Evolutionary conservation across 2,113 vertebrate genomes (phyloP).

Genomic region (Tetrao urogallus): DNA sequence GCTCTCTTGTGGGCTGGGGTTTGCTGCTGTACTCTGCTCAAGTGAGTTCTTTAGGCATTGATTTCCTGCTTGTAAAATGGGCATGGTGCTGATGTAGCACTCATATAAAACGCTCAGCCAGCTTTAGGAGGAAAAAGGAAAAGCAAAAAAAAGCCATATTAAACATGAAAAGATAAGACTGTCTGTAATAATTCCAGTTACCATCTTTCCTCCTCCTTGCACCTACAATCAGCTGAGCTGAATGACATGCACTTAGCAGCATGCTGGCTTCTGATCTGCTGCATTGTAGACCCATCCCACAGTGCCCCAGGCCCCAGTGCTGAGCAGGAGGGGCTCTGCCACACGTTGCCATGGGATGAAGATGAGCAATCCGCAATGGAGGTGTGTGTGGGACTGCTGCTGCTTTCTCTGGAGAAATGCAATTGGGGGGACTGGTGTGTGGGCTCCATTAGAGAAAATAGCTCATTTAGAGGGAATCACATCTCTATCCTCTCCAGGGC

Average conservation of each 20-base stretch:
- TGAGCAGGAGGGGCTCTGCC: neutral
- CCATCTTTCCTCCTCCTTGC: neutral
- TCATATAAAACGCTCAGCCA: neutral
- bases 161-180: neutral
- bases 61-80: slow-evolving; percentile 18
- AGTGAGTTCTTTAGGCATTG: neutral
- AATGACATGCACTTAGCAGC: neutral
- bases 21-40: neutral
- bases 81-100: neutral
- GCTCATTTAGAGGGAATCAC: neutral
- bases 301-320: neutral
- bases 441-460: slow-evolving; percentile 37
- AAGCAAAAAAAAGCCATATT: neutral
- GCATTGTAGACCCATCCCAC: neutral
- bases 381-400: slow-evolving; percentile 44
- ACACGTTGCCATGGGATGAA: neutral
- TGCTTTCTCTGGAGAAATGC: slow-evolving; percentile 27
- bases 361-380: slow-evolving; percentile 13
- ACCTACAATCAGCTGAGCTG: neutral
- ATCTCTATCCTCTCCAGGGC: neutral
- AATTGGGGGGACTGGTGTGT: neutral
- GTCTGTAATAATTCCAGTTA: neutral
- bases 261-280: neutral
- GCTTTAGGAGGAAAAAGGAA: neutral
- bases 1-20: neutral